Conservation (phyloP, 2,113 vertebrate species). For the Hemibates koningsi region DNA sequence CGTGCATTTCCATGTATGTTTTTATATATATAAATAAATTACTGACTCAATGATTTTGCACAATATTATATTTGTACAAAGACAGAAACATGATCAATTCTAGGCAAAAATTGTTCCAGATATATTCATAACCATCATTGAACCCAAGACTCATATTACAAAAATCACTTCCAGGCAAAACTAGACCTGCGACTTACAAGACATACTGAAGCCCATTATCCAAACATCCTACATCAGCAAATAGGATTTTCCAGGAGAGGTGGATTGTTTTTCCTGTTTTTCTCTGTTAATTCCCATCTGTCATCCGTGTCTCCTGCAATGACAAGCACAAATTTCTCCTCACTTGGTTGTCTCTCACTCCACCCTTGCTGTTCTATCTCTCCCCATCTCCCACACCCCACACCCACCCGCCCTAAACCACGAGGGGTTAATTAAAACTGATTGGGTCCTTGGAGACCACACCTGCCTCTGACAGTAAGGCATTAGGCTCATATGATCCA, state of each 20-base stretch:
- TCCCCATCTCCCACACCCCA: background rate
- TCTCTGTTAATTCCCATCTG: background rate
- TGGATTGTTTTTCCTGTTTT: background rate
- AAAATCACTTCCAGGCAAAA: background rate
- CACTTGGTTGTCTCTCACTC: background rate
- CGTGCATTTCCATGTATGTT: background rate
- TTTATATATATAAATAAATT: background rate
- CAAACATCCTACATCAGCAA: background rate
- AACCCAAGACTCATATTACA: background rate
- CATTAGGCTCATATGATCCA: slow-evolving; percentile 26
- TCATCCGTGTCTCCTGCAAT: background rate
- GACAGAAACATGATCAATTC: background rate
- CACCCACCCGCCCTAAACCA: slow-evolving; percentile 41
- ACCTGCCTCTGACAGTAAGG: slow-evolving; percentile 73
- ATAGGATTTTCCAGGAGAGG: background rate
- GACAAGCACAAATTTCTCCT: slow-evolving; percentile 20
- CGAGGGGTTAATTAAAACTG: slow-evolving; percentile 80
- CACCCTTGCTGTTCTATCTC: background rate
- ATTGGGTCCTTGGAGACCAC: slow-evolving; percentile 71
- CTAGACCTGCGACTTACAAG: background rate
- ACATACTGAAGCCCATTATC: background rate
- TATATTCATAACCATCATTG: background rate
- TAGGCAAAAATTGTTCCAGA: background rate
- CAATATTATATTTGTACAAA: background rate
- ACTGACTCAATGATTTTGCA: background rate